phyloP scores from a whole-genome alignment of 2,888 invertebrate species.

The Andrena dorsata region DNA sequence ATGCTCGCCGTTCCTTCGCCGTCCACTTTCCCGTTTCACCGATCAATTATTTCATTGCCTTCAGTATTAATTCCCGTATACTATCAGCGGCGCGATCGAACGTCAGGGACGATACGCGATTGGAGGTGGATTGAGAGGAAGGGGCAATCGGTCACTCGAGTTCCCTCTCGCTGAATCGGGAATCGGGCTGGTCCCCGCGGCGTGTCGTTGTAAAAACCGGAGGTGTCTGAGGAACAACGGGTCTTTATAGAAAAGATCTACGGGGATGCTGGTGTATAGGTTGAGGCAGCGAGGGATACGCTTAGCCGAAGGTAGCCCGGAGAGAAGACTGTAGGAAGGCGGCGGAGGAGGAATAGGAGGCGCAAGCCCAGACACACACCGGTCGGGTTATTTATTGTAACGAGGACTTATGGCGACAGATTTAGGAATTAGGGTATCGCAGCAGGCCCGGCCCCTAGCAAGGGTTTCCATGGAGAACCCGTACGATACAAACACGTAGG shows the following conservation, averaged over 20 bases:
- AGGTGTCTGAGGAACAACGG: slow-evolving; percentile 26
- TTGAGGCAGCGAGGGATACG: slow-evolving; percentile 42
- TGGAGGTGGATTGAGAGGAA: background rate
- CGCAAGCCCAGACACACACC: slow-evolving; percentile 74
- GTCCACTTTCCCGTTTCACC: slow-evolving; percentile 29
- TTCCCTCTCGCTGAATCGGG: background rate
- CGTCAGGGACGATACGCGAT: background rate
- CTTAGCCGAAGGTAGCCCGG: slow-evolving; percentile 66
- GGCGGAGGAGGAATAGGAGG: slow-evolving; percentile 66
- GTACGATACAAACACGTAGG: slow-evolving; percentile 76
- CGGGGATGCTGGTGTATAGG: slow-evolving; percentile 31
- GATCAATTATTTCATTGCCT: slow-evolving; percentile 44
- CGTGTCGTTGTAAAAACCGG: slow-evolving; percentile 34
- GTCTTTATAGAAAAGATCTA: slow-evolving; percentile 63
- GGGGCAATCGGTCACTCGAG: background rate
- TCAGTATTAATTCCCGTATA: slow-evolving; percentile 28
- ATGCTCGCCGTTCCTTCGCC: background rate
- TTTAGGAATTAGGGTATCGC: slow-evolving; percentile 85
- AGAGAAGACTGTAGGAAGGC: slow-evolving; percentile 64
- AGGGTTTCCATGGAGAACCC: slow-evolving; percentile 80
- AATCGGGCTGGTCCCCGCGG: background rate
- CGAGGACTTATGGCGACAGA: slow-evolving; percentile 85
- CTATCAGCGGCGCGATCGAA: background rate
- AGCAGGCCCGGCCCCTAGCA: slow-evolving; percentile 81
- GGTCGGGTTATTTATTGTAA: slow-evolving; percentile 84